Evolutionary conservation across 2,797 vertebrate species (phyloP), one percentile per base, ranked within the genome.

Genomic region (Myotis findleyi): DNA sequence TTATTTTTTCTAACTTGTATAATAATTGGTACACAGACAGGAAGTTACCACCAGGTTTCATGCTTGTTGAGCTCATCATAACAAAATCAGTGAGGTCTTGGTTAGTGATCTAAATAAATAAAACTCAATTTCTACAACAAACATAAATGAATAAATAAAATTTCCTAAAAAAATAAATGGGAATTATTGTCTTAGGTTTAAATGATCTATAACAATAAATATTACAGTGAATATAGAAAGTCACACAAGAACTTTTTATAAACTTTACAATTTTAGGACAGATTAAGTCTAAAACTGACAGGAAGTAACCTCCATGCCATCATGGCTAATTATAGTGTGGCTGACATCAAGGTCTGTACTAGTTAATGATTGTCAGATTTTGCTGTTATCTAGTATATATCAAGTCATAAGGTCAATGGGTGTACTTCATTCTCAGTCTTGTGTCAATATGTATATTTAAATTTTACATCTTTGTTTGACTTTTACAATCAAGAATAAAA

Each of bases 51-150:
- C 18, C 7, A 94, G 55, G 14, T 64, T 81, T 94, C 90, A 64
- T 41, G 49, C n/a, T 38, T 68, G 0, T 51, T 93, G 66, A 91
- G 2, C 76, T 94, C 30, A n/a, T 81, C 51, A 51, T 81, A 91
- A 91, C 81, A 97, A 94, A 89, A 93, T 87, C 71, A 96, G 16
- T 62, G 5, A 91, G 69, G 23, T 72, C 25, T 55, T 27, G 84
- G 72, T 62, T 33, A 84, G 62, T 77, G 55, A 90, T 10, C 18
- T 57, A 82, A 73, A 82, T 66, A 71, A 92, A 68, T 85, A 95
- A 66, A 95, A 59, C 6, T 72, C 59, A 51, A 23, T 72, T 88
- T 91, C 38, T 44, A 25, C 3, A 79, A 55, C 14, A 88, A 85
- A 72, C 21, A 80, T 69, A 90, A 87, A 44, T 30, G 13, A 20